These are phyloP conservation scores for Hippocampus guttulatus DNA, from an alignment of 2,113 vertebrate species.

Conservation along the genomic window DNA sequence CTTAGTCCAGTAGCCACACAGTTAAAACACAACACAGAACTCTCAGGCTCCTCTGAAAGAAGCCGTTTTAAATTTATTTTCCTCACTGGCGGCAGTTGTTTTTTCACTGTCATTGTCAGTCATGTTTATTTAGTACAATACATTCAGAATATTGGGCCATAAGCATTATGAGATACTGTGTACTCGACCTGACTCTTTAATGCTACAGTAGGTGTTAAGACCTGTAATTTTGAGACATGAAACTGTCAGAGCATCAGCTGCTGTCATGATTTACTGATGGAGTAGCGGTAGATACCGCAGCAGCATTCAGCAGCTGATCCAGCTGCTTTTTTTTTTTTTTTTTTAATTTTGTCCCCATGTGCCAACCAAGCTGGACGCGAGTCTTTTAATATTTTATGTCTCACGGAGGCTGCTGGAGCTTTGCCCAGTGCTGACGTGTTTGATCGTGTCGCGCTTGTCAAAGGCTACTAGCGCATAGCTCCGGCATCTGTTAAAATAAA, in stretches of 20 bases:
- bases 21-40: not conserved
- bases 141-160: not conserved
- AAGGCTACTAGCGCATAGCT: conserved; percentile 1
- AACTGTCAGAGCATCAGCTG: not conserved
- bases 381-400: conserved; percentile 4
- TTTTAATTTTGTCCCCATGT: not conserved
- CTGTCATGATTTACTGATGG: not conserved
- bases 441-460: conserved; percentile 1
- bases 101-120: not conserved
- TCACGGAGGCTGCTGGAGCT: conserved; percentile 4
- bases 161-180: not conserved
- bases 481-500: conserved; percentile 4
- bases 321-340: not conserved
- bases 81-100: not conserved
- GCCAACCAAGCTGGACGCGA: not conserved
- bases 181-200: not conserved
- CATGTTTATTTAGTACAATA: not conserved
- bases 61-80: not conserved
- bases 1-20: not conserved
- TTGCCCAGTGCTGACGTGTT: conserved; percentile 2
- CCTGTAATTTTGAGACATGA: not conserved
- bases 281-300: not conserved
- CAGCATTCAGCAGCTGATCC: not conserved
- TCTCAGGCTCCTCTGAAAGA: not conserved
- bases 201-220: not conserved